phyloP scores from a whole-genome alignment of 2,888 invertebrate genomes.

The Trissolcus brochymenae region DNA sequence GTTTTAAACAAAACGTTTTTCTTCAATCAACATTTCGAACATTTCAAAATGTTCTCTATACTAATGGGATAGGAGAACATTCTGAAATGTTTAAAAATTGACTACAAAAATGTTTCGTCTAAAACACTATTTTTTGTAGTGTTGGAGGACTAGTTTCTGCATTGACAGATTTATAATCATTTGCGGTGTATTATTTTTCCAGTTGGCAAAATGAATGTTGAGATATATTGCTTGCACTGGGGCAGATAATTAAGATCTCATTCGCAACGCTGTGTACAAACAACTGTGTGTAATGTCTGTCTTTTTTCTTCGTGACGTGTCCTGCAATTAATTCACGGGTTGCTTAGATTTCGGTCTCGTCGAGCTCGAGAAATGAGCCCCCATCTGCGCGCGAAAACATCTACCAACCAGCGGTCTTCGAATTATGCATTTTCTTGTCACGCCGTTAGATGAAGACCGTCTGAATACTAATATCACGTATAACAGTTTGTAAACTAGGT shows the following conservation, averaged over 20 bases:
- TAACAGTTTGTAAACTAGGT: conserved; percentile 74
- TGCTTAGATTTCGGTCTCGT: conserved; percentile 63
- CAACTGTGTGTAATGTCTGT: conserved; percentile 51
- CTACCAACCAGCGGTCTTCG: conserved; percentile 60
- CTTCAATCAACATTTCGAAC: too few relatives aligned
- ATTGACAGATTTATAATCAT: conserved; percentile 20
- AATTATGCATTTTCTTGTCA: conserved; percentile 76
- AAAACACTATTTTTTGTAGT: not conserved
- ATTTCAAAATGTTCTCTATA: too few relatives aligned
- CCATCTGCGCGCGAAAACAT: conserved; percentile 31
- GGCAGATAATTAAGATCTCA: conserved; percentile 53
- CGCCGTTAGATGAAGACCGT: conserved; percentile 71
- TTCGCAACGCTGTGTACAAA: conserved; percentile 51
- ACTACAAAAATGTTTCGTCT: not conserved
- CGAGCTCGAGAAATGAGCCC: conserved; percentile 41
- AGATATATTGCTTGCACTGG: conserved; percentile 29
- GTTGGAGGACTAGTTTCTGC: not conserved
- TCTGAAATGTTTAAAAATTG: too few relatives aligned
- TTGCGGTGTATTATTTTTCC: conserved; percentile 14
- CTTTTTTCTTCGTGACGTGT: conserved; percentile 54
- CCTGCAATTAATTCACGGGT: conserved; percentile 68
- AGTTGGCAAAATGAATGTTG: conserved; percentile 20
- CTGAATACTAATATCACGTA: conserved; percentile 74
- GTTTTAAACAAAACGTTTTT: too few relatives aligned
- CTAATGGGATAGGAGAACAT: too few relatives aligned